phyloP scores from a whole-genome alignment of 2,888 invertebrate genomes.

The Tryphoninae sp. region DNA sequence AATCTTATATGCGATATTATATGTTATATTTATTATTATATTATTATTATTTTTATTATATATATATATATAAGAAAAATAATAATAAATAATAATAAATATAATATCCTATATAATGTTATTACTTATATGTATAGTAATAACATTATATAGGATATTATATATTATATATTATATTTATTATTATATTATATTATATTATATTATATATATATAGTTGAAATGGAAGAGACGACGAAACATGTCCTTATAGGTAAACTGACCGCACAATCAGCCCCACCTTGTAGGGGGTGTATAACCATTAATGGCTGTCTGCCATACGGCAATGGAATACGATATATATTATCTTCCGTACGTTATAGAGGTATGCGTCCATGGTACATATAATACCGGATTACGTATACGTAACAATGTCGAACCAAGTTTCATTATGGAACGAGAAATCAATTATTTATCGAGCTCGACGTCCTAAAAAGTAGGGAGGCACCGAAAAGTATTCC shows the following conservation, averaged over 20 bases:
- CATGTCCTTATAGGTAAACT: slow-evolving; percentile 70
- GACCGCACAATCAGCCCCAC: slow-evolving; percentile 71
- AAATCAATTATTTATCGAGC: slow-evolving; percentile 20
- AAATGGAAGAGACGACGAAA: slow-evolving; percentile 49
- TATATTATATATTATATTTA: background rate
- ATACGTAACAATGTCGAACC: slow-evolving; percentile 14
- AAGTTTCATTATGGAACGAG: slow-evolving; percentile 22
- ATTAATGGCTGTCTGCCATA: slow-evolving; percentile 70
- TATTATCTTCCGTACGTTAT: background rate
- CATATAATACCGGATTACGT: slow-evolving; percentile 14
- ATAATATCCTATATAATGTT: too few species aligned
- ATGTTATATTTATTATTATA: too few species aligned
- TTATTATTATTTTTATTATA: background rate
- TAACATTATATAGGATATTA: too few species aligned
- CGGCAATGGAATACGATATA: slow-evolving; percentile 48
- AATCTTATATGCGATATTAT: too few species aligned
- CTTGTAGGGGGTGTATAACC: slow-evolving; percentile 74
- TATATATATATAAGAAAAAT: too few species aligned
- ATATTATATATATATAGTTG: slow-evolving; percentile 2
- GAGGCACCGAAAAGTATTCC: background rate
- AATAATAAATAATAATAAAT: too few species aligned
- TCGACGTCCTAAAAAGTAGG: background rate
- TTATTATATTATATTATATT: too few species aligned
- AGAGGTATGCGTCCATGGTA: background rate
- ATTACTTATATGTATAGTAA: background rate